phyloP scores from a whole-genome alignment of 1,140 invertebrate species.

The Geopemphigus sp. region DNA sequence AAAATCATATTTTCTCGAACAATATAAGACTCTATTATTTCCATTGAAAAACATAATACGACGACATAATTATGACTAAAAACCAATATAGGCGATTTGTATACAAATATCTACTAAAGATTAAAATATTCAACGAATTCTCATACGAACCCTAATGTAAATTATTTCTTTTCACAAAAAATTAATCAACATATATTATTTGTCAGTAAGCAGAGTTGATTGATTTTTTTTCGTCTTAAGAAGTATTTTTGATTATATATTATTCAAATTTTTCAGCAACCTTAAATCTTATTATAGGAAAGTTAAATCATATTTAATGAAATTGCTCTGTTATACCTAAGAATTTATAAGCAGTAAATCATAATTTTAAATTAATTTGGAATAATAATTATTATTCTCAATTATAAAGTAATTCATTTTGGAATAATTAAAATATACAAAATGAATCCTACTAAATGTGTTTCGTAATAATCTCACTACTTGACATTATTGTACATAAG shows the following conservation, averaged over 20 bases:
- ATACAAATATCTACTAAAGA: background rate
- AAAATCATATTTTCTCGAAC: background rate
- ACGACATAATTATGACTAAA: slow-evolving; percentile 2
- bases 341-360: background rate
- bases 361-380: background rate
- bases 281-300: background rate
- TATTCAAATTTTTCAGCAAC: background rate
- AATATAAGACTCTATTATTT: background rate
- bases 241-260: background rate
- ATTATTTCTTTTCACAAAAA: background rate
- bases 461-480: too few relatives aligned
- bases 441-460: too few relatives aligned
- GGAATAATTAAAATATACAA: too few relatives aligned
- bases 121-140: slow-evolving; percentile 5
- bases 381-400: background rate
- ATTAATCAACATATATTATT: slow-evolving; percentile 14
- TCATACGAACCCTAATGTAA: background rate
- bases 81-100: background rate
- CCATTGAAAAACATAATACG: background rate
- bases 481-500: too few relatives aligned
- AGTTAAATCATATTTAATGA: background rate
- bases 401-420: too few relatives aligned
- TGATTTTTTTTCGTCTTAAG: background rate
- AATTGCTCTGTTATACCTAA: background rate
- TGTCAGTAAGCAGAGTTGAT: background rate